Evolutionary conservation across 2,113 vertebrate species (phyloP), one percentile per base, ranked within the genome.

Genomic region (Trogon surrucura): DNA sequence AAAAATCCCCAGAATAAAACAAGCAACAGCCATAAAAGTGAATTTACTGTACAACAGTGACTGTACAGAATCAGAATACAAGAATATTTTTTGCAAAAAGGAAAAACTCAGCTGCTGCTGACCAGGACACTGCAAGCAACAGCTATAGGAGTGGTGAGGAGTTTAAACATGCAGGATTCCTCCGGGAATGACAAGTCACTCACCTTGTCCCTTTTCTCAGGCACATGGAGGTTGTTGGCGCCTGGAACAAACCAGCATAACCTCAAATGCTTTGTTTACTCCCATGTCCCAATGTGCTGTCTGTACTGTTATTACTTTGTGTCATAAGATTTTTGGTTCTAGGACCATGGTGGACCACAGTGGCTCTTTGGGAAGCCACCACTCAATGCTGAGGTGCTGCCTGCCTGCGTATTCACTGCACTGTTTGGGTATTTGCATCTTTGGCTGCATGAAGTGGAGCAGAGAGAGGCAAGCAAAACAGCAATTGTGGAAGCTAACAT

Each of bases 161-260:
- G 54, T 70, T 69, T 58, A 26, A 90, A 16, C 13, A 60, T 53
- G 19, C 15, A n/a, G 18, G 11, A 19, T 54, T 16, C 56, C 38
- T 53, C 10, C 3, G 45, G 23, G 29, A 60, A 57, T 53, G 67
- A 48, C 13, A 25, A 48, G 38, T 41, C 12, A 26, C 71, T 83
- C 58, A 32, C 17, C 11, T 58, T 25, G 9, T 58, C 21, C 10
- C 9, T 77, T 69, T 69, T 53, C 45, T 18, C 50, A 54, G 23
- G 9, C 29, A 20, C 4, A 0, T 22, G 20, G 51, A 74, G 10
- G 16, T 53, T 48, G 16, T n/a, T 60, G 30, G 18, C 2, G 0
- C 26, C 20, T 91, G 60, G 16, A 38, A 69, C 51, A 74, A 32
- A 64, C 8, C 44, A 48, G 9, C 7, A 8, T 22, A 81, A 47